phyloP scores from a whole-genome alignment of 2,888 invertebrate genomes.

The Drosophila imparisetae region DNA sequence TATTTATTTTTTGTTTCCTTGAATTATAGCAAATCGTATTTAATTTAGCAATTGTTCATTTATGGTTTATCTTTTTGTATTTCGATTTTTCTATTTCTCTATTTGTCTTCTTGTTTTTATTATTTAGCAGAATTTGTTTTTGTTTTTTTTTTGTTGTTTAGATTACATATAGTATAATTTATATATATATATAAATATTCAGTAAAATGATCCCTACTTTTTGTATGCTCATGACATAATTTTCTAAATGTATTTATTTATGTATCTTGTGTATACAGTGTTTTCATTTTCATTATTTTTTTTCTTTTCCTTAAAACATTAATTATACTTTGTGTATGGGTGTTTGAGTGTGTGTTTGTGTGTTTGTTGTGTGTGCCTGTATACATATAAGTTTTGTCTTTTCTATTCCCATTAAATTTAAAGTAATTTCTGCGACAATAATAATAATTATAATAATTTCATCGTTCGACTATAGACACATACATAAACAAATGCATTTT shows the following conservation, averaged over 20 bases:
- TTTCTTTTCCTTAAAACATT: conserved; percentile 54
- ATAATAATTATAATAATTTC: conserved; percentile 61
- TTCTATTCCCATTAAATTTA: conserved; percentile 63
- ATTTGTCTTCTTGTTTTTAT: conserved; percentile 48
- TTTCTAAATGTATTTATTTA: conserved; percentile 65
- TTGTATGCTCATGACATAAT: conserved; percentile 79
- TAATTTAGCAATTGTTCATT: conserved; percentile 62
- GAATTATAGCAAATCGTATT: conserved; percentile 71
- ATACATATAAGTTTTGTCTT: conserved; percentile 42
- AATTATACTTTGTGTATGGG: conserved; percentile 35
- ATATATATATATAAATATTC: conserved; percentile 54
- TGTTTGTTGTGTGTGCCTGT: conserved; percentile 24
- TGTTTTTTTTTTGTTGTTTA: too few relatives aligned
- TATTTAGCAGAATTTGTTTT: conserved; percentile 62
- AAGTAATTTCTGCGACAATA: conserved; percentile 77
- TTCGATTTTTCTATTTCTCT: conserved; percentile 16
- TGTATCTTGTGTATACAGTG: conserved; percentile 58
- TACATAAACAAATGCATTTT: conserved; percentile 69
- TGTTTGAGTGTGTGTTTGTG: conserved; percentile 5
- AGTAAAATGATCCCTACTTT: conserved; percentile 83
- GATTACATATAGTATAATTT: conserved; percentile 63
- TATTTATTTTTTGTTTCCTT: conserved; percentile 37
- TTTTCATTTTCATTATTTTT: conserved; percentile 15
- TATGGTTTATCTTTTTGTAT: conserved; percentile 37
- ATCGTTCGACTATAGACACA: conserved; percentile 62